Conservation (phyloP, 2,888 invertebrate genomes). For the Exocentrus adspersus region DNA sequence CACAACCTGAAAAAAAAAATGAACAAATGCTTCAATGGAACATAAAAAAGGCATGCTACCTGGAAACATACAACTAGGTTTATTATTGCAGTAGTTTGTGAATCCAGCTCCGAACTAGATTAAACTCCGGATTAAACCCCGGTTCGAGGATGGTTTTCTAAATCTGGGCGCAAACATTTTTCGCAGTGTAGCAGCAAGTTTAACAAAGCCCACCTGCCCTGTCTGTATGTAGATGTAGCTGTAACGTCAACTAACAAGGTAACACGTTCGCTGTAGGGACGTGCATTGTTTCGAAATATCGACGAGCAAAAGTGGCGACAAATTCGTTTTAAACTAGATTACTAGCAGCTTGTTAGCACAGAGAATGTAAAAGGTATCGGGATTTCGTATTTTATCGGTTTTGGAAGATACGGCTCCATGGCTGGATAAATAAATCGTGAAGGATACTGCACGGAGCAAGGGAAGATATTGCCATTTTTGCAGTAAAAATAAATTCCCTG, state of each 20-base stretch:
- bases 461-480: slow-evolving; percentile 30
- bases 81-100: too few relatives aligned
- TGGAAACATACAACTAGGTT: too few relatives aligned
- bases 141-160: too few relatives aligned
- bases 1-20: too few relatives aligned
- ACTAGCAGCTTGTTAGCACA: slow-evolving; percentile 35
- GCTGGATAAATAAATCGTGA: slow-evolving; percentile 29
- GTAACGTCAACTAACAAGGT: slow-evolving; percentile 34
- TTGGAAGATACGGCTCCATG: slow-evolving; percentile 25
- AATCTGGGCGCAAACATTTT: neutral
- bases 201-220: neutral
- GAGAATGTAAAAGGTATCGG: slow-evolving; percentile 22
- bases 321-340: slow-evolving; percentile 33
- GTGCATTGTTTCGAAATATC: slow-evolving; percentile 42
- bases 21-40: too few relatives aligned
- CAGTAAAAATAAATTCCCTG: too few relatives aligned
- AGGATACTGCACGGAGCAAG: slow-evolving; percentile 20
- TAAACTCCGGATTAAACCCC: too few relatives aligned
- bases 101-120: too few relatives aligned
- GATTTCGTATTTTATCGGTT: slow-evolving; percentile 26
- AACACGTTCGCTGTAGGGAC: slow-evolving; percentile 34
- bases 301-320: slow-evolving; percentile 31
- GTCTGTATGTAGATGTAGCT: slow-evolving; percentile 17
- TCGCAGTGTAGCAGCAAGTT: neutral
- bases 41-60: too few relatives aligned